Percentiles rank a stretch among this genome's conserved stretches.
Evolutionary conservation across 2,113 vertebrate genomes (phyloP).

Genomic region (Esox niger): DNA sequence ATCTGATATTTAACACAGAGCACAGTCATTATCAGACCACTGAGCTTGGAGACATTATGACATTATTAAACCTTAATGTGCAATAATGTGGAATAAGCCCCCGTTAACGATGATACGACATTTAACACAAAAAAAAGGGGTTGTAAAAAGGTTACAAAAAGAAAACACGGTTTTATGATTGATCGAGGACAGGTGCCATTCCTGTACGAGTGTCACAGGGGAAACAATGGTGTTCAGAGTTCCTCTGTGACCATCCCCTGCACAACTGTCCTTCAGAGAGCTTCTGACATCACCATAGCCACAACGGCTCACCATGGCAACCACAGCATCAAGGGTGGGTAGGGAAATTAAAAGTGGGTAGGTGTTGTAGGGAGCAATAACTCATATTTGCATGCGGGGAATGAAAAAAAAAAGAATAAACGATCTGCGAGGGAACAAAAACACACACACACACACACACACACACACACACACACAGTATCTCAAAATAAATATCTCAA

Average conservation of each 20-base stretch:
- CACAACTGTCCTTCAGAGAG: slow-evolving; percentile 62
- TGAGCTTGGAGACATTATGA: slow-evolving; percentile 27
- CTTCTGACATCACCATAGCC: slow-evolving; percentile 65
- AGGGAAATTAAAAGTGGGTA: slow-evolving; percentile 50
- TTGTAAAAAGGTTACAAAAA: not conserved
- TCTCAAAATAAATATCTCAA: no score
- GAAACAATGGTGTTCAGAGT: slow-evolving; percentile 41
- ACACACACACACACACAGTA: slow-evolving; percentile 21
- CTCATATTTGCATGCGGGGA: slow-evolving; percentile 61
- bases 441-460: not conserved
- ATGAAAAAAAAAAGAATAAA: slow-evolving; percentile 18
- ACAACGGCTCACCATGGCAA: slow-evolving; percentile 65
- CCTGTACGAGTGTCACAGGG: slow-evolving; percentile 11
- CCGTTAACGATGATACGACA: slow-evolving; percentile 11
- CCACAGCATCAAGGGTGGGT: slow-evolving; percentile 36
- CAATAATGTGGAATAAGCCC: slow-evolving; percentile 34
- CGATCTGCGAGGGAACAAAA: slow-evolving; percentile 13
- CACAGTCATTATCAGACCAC: slow-evolving; percentile 20
- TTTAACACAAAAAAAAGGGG: slow-evolving; percentile 13
- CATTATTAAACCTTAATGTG: no score
- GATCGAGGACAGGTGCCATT: slow-evolving; percentile 22
- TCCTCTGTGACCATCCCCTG: slow-evolving; percentile 49
- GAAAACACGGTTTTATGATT: slow-evolving; percentile 1
- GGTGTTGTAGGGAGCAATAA: slow-evolving; percentile 52
- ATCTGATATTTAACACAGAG: not conserved